A percentile compares a stretch with the other conserved stretches of the same genome.
Conservation (phyloP, 2,797 vertebrate species). For the Anabas testudineus region DNA sequence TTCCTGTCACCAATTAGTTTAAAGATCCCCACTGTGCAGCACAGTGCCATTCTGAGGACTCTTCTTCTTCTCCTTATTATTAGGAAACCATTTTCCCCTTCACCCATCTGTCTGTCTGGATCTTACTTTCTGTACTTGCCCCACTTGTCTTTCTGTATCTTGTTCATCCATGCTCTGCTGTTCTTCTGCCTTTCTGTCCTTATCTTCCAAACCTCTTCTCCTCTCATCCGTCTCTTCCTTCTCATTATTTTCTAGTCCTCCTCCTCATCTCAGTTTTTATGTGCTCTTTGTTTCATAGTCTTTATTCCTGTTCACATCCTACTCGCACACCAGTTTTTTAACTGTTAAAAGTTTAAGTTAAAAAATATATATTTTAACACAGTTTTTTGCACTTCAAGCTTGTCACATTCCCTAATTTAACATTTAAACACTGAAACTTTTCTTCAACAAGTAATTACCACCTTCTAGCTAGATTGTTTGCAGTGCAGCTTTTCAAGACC, state of each 20-base stretch:
- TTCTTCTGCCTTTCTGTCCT: neutral
- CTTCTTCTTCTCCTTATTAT: conserved; percentile 45
- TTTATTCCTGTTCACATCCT: neutral
- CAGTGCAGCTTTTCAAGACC: too few species aligned
- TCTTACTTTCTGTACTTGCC: neutral
- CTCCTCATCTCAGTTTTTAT: neutral
- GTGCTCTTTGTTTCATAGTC: neutral
- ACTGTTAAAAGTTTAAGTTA: too few species aligned
- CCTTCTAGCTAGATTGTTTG: too few species aligned
- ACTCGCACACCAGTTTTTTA: neutral
- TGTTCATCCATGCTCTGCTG: neutral
- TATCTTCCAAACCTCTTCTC: neutral
- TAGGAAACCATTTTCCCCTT: conserved; percentile 48
- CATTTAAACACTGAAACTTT: too few species aligned
- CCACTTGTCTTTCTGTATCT: neutral
- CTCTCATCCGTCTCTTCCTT: conserved; percentile 11
- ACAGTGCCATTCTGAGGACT: conserved; percentile 39
- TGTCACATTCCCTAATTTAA: too few species aligned
- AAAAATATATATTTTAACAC: too few species aligned
- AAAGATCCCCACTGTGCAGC: conserved; percentile 45
- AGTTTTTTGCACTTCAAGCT: too few species aligned
- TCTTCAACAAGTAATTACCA: too few species aligned
- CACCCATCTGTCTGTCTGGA: conserved; percentile 5
- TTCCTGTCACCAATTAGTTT: conserved; percentile 54
- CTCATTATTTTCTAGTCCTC: conserved; percentile 20